Conservation (phyloP, 2,797 vertebrate genomes). For the Lepilemur ruficaudatus region DNA sequence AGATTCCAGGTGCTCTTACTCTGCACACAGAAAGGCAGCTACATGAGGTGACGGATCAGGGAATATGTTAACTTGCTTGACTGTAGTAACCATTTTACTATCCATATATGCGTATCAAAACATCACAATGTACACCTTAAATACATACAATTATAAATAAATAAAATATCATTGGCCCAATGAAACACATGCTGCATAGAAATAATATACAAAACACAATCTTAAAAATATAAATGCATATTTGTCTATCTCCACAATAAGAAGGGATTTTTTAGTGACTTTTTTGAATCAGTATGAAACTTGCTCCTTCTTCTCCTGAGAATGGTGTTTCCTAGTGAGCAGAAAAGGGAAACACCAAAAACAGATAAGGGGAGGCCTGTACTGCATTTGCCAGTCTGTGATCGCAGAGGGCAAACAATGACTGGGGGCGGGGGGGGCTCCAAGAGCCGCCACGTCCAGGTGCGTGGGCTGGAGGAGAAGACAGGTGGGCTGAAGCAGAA, state of each 20-base stretch:
- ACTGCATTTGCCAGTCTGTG: background rate
- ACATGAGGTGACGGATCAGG: background rate
- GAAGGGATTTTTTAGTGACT: background rate
- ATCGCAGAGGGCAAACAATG: background rate
- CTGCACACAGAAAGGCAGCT: background rate
- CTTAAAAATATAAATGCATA: background rate
- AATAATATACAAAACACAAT: background rate
- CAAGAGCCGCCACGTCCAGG: background rate
- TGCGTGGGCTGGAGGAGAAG: background rate
- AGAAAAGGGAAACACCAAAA: background rate
- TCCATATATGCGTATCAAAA: background rate
- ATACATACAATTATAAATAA: background rate
- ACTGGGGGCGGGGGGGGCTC: too few relatives aligned
- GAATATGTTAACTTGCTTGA: background rate
- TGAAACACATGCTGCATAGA: background rate
- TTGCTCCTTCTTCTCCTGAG: background rate
- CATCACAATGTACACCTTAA: background rate
- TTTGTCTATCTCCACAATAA: background rate
- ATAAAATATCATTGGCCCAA: background rate
- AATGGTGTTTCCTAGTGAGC: background rate
- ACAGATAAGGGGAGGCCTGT: background rate
- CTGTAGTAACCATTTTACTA: background rate
- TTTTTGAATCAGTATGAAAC: background rate
- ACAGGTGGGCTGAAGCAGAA: background rate
- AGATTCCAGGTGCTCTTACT: background rate